Conservation (phyloP, 2,797 vertebrate genomes). For the Poeciliopsis gracilis region DNA sequence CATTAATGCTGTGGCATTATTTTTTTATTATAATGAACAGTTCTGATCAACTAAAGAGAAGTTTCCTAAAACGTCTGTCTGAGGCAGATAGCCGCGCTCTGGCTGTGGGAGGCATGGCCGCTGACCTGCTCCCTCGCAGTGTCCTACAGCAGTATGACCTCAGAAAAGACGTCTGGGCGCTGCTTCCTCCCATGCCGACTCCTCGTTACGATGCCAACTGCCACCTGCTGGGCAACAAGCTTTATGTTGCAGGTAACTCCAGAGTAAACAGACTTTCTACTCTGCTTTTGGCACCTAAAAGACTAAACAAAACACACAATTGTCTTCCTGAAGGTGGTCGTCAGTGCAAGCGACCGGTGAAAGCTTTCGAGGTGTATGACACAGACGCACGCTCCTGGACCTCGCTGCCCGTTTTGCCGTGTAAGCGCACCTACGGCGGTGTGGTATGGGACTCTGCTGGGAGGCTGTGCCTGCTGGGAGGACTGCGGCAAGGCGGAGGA, state of each 20-base stretch:
- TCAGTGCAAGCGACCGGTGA: conserved; percentile 92
- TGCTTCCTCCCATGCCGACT: conserved; percentile 93
- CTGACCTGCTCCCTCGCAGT: conserved; percentile 90
- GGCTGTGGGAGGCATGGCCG: conserved; percentile 93
- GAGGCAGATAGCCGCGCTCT: conserved; percentile 89
- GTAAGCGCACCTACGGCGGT: conserved; percentile 93
- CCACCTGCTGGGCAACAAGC: conserved; percentile 89
- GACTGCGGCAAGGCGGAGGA: conserved; percentile 90
- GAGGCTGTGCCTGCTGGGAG: conserved; percentile 91
- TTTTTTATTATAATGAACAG: not conserved
- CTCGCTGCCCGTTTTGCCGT: conserved; percentile 88
- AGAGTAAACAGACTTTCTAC: not conserved
- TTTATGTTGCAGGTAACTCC: conserved; percentile 90
- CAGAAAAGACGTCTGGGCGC: conserved; percentile 95
- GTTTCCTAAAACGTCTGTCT: not conserved
- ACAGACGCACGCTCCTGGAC: conserved; percentile 89
- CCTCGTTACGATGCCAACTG: conserved; percentile 91
- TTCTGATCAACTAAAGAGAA: not conserved
- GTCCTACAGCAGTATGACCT: conserved; percentile 95
- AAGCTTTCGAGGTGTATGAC: conserved; percentile 93
- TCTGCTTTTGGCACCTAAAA: not conserved
- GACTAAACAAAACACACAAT: not conserved
- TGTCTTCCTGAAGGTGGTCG: conserved; percentile 84
- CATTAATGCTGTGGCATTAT: not conserved
- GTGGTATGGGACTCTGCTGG: conserved; percentile 86